These are phyloP conservation scores for Mesodorylaimus sp. DNA, from an alignment of 2,888 invertebrate genomes.

Conservation along the genomic window DNA sequence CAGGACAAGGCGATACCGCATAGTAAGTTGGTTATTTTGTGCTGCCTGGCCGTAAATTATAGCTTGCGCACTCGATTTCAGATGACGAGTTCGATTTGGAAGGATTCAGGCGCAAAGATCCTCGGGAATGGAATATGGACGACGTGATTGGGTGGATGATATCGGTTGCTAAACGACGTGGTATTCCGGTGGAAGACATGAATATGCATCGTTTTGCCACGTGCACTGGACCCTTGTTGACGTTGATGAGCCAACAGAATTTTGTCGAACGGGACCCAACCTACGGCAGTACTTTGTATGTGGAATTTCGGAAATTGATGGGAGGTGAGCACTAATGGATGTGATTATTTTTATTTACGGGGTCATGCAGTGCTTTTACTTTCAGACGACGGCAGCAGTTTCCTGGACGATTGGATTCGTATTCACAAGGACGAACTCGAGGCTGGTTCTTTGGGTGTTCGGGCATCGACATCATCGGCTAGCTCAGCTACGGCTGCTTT, in stretches of 20 bases:
- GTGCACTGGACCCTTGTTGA: conserved; percentile 20
- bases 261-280: conserved; percentile 22
- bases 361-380: too few relatives aligned
- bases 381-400: too few relatives aligned
- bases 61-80: too few relatives aligned
- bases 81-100: background rate
- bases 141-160: conserved; percentile 25
- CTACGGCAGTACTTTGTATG: conserved; percentile 23
- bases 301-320: conserved; percentile 21
- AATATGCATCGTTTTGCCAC: conserved; percentile 19
- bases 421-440: too few relatives aligned
- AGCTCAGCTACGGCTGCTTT: too few relatives aligned
- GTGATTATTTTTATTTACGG: too few relatives aligned
- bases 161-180: background rate
- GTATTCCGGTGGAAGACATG: background rate
- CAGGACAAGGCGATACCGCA: too few relatives aligned
- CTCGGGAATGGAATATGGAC: conserved; percentile 22
- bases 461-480: too few relatives aligned
- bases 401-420: too few relatives aligned
- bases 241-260: conserved; percentile 21
- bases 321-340: background rate
- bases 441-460: too few relatives aligned
- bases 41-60: too few relatives aligned
- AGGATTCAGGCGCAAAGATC: conserved; percentile 24
- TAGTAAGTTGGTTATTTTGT: too few relatives aligned